phyloP scores from a whole-genome alignment of 1,140 invertebrate genomes.

The Neuroterus valhalla region DNA sequence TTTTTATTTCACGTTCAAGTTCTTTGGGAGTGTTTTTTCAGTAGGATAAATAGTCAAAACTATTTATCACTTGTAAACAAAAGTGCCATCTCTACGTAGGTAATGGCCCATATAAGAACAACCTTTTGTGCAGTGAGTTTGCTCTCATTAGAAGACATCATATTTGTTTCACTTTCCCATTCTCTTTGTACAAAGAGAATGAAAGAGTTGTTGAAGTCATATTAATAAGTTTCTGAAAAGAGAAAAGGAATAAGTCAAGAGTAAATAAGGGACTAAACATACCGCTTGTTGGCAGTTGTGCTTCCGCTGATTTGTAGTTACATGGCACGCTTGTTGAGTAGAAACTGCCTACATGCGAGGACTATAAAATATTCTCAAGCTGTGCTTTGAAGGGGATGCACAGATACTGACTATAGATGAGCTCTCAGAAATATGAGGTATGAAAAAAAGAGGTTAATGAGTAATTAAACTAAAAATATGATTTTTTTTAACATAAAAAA shows the following conservation, averaged over 20 bases:
- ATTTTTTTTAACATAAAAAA: too few relatives aligned
- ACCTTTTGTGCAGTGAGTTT: too few relatives aligned
- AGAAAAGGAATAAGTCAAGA: too few relatives aligned
- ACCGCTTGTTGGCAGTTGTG: conserved; percentile 18
- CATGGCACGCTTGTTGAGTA: conserved; percentile 22
- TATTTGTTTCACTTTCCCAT: not conserved
- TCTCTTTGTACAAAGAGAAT: not conserved
- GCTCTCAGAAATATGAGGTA: not conserved
- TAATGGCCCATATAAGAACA: too few relatives aligned
- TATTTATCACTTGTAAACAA: too few relatives aligned
- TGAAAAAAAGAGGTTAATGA: not conserved
- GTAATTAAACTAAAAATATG: too few relatives aligned
- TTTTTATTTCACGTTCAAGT: too few relatives aligned
- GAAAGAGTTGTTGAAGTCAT: not conserved
- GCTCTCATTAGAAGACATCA: too few relatives aligned
- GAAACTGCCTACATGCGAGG: conserved; percentile 17
- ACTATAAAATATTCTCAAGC: conserved; percentile 30
- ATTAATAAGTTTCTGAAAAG: not conserved
- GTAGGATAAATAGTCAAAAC: too few relatives aligned
- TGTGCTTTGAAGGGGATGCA: conserved; percentile 20
- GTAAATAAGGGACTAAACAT: conserved; percentile 3
- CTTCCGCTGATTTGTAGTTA: conserved; percentile 22
- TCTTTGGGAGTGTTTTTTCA: too few relatives aligned
- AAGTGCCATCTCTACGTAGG: too few relatives aligned
- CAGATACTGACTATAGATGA: conserved; percentile 27